phyloP scores from a whole-genome alignment of 1,140 invertebrate species.

The Temnothorax nylanderi region DNA sequence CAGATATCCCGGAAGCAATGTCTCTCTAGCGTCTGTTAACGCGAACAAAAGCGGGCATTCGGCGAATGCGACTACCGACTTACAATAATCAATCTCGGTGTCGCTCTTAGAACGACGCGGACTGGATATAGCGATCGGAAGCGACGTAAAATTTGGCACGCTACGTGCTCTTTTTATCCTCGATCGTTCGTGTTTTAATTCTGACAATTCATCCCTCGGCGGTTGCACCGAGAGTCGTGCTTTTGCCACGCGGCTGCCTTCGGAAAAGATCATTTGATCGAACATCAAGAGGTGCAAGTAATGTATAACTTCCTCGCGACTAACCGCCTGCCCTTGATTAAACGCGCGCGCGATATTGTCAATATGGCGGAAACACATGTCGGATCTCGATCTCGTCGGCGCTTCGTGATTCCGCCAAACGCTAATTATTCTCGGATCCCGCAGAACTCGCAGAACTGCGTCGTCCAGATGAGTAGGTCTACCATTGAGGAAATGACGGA shows the following conservation, averaged over 20 bases:
- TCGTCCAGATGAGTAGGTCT: slow-evolving; percentile 30
- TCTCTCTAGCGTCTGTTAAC: slow-evolving; percentile 63
- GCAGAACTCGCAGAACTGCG: slow-evolving; percentile 23
- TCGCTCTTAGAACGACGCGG: slow-evolving; percentile 44
- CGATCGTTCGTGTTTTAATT: neutral
- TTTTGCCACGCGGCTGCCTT: neutral
- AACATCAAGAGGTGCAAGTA: slow-evolving; percentile 69
- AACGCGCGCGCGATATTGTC: slow-evolving; percentile 42
- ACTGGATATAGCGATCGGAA: neutral
- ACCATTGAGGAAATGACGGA: slow-evolving; percentile 27
- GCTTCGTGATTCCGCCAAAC: neutral
- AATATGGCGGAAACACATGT: slow-evolving; percentile 55
- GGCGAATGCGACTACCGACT: slow-evolving; percentile 13
- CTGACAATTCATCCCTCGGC: neutral
- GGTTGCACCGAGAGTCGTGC: neutral
- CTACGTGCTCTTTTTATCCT: neutral
- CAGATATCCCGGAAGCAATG: slow-evolving; percentile 64
- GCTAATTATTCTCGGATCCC: slow-evolving; percentile 39
- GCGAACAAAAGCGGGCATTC: slow-evolving; percentile 56
- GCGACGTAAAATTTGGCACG: slow-evolving; percentile 14
- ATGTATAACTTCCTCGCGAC: slow-evolving; percentile 41
- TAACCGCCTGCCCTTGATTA: slow-evolving; percentile 42
- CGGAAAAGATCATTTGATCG: slow-evolving; percentile 64
- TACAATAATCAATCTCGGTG: slow-evolving; percentile 52
- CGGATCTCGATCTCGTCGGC: neutral